A percentile compares a stretch with the other conserved stretches of the same genome.
Conservation (phyloP, 2,797 vertebrate species). For the Phrynocephalus guinanensis region DNA sequence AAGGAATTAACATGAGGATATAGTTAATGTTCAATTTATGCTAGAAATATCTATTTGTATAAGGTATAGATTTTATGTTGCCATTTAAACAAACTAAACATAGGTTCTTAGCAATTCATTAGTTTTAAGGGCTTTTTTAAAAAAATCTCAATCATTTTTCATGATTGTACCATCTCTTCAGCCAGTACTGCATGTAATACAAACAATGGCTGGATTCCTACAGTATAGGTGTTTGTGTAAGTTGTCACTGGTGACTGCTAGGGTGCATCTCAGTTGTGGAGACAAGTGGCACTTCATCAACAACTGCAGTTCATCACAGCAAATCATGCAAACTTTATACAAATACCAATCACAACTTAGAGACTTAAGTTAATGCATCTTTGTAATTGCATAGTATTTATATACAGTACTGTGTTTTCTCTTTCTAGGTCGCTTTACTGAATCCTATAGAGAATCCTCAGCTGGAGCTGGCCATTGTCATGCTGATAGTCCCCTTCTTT, state of each 20-base stretch:
- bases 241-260: background rate
- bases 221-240: too few relatives aligned
- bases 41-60: background rate
- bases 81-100: background rate
- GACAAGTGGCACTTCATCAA: too few relatives aligned
- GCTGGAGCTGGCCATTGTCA: slow-evolving; percentile 96
- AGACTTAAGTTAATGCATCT: background rate
- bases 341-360: too few relatives aligned
- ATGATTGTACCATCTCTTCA: background rate
- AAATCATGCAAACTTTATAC: too few relatives aligned
- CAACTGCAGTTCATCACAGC: too few relatives aligned
- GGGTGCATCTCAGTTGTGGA: background rate
- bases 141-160: slow-evolving; percentile 16
- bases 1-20: background rate
- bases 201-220: background rate
- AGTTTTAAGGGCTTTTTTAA: too few relatives aligned
- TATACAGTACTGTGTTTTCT: slow-evolving; percentile 57
- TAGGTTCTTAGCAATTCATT: too few relatives aligned
- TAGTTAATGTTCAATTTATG: background rate
- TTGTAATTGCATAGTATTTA: slow-evolving; percentile 41
- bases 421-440: slow-evolving; percentile 88
- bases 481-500: slow-evolving; percentile 99
- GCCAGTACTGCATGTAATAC: background rate
- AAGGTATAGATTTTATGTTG: background rate
- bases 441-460: slow-evolving; percentile 93